Evolutionary conservation across 2,113 vertebrate genomes (phyloP), one percentile per base, ranked within the genome.

Genomic region (Stomatorhinus ivindoensis): DNA sequence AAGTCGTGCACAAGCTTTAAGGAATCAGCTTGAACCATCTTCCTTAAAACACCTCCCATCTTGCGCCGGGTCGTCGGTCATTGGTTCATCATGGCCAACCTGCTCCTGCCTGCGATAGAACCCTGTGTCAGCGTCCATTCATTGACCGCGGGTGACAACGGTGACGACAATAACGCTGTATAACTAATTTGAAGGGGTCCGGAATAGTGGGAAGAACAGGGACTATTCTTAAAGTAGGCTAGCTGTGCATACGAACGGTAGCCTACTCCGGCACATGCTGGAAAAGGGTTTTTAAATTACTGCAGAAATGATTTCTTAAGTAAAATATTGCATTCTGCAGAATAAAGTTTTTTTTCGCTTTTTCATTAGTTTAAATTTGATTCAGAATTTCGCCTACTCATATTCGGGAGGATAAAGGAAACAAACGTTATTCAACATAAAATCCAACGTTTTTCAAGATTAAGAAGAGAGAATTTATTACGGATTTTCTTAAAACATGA

Each of bases 171-270:
- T 94, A 90, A 94, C 48, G 88, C 90, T 88, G 94, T 92, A 94
- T 94, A 90, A 90, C 91, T 92, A 94, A 95, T 94, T 13, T 69
- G 50, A 58, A 35, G 69, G 73, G 88, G 91, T 55, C 89, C 90
- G 90, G 89, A 92, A 91, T 90, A 19, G 89, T 90, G 47, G 55
- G 27, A 39, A 76, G 47, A 42, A 50, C 84, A 88, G 8, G 1
- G 82, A 73, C 42, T 47, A 91, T 90, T 92, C 86, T 91, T 87
- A 90, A 39, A 91, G 86, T 31, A 55, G 19, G 19, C 53, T 55
- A 92, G 89, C 90, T 92, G 89, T 93, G 93, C 91, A 94, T 92
- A 84, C 92, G 94, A 94, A 91, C 93, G 93, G 93, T 90, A 93
- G 90, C 90, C 91, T 87, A 27, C 88, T 4, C 50, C 35, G 91